These are phyloP conservation scores for Patiria pectinifera DNA, from an alignment of 53 echinoderm and acorn worm species.

Conservation along the genomic window DNA sequence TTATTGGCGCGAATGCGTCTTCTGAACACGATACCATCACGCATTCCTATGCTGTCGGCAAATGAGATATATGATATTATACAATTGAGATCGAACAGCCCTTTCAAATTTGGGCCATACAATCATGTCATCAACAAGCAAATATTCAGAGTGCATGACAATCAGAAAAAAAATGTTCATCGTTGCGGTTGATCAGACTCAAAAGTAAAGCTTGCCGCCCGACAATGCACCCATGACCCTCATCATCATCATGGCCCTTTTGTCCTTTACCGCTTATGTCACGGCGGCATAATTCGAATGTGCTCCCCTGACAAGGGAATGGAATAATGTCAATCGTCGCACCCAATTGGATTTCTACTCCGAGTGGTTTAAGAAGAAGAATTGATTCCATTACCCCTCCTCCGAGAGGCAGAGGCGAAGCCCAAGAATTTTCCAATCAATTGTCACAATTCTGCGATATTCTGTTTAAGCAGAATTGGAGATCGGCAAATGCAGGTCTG, in stretches of 20 bases:
- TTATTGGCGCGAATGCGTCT: too few relatives aligned
- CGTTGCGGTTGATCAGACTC: too few relatives aligned
- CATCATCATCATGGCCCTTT: neutral
- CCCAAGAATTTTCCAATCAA: constrained; percentile 37
- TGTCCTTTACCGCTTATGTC: constrained; percentile 20
- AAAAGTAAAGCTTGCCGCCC: neutral
- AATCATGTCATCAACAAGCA: neutral
- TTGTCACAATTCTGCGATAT: neutral
- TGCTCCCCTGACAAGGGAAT: constrained; percentile 4
- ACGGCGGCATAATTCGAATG: constrained; percentile 24
- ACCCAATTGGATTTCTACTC: constrained; percentile 20
- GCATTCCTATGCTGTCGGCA: too few relatives aligned
- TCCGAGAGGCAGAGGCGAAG: constrained; percentile 6
- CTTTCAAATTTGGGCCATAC: neutral
- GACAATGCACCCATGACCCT: neutral
- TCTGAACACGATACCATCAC: too few relatives aligned
- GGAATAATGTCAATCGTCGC: constrained; percentile 46
- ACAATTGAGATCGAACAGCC: neutral
- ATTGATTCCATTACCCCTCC: constrained; percentile 11
- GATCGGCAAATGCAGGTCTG: neutral
- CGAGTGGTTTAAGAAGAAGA: neutral
- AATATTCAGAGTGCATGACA: neutral
- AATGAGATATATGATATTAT: too few relatives aligned
- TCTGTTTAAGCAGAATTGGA: neutral
- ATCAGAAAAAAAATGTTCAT: neutral